These are phyloP conservation scores for Acanthiza pusilla DNA, from an alignment of 2,797 vertebrate genomes.

Conservation along the genomic window DNA sequence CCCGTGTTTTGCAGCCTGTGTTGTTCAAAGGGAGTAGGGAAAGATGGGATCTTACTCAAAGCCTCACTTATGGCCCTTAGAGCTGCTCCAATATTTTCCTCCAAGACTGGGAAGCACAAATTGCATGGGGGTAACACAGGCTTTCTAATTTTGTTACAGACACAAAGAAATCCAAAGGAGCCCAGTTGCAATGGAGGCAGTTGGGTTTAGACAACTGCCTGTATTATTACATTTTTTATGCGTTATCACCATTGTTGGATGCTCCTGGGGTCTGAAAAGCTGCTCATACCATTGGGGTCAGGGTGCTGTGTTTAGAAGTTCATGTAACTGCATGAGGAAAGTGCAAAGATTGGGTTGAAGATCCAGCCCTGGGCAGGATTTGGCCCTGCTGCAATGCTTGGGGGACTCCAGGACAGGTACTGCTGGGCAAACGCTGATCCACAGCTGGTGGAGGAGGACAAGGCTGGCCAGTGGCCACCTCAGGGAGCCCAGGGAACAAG, in stretches of 20 bases:
- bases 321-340: accelerated
- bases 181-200: accelerated
- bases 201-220: not conserved
- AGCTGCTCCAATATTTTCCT: not conserved
- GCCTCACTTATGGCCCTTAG: not conserved
- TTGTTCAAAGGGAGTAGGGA: not conserved
- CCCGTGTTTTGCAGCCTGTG: accelerated
- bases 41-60: not conserved
- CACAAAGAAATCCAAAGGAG: not conserved
- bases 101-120: not conserved
- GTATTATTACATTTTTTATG: not conserved
- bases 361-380: not conserved
- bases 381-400: not conserved
- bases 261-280: accelerated
- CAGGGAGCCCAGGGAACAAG: not conserved
- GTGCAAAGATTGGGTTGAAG: accelerated
- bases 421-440: accelerated
- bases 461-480: not conserved
- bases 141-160: not conserved
- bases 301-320: not conserved
- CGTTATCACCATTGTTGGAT: not conserved
- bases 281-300: accelerated
- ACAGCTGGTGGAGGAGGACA: not conserved
- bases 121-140: accelerated
- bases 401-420: not conserved